Percentiles rank a stretch among this genome's conserved stretches.
phyloP scores from a whole-genome alignment of 1,140 invertebrate species.

The Zaprionus ornatus region DNA sequence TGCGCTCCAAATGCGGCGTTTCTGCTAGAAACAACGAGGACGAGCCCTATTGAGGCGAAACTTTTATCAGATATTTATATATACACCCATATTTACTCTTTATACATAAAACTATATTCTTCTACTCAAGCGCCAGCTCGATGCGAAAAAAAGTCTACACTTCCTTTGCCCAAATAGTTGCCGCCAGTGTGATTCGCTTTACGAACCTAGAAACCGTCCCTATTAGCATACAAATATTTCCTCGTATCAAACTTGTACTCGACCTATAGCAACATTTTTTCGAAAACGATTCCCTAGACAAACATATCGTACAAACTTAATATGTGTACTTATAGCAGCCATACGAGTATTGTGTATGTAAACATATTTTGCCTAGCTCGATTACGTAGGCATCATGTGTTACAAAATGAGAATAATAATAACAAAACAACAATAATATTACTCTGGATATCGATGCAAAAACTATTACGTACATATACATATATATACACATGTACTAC shows the following conservation, averaged over 20 bases:
- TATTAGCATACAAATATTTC: slow-evolving; percentile 60
- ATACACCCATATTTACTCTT: slow-evolving; percentile 11
- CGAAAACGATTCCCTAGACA: slow-evolving; percentile 66
- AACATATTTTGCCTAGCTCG: slow-evolving; percentile 25
- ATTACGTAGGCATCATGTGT: slow-evolving; percentile 35
- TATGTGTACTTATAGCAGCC: slow-evolving; percentile 50
- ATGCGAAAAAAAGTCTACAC: slow-evolving; percentile 39
- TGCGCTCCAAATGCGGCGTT: slow-evolving; percentile 84
- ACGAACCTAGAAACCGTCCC: slow-evolving; percentile 79
- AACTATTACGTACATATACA: slow-evolving; percentile 21
- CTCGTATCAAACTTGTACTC: slow-evolving; percentile 39
- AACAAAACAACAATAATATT: slow-evolving; percentile 18
- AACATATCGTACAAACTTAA: slow-evolving; percentile 80
- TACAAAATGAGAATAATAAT: slow-evolving; percentile 36
- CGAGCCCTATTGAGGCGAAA: slow-evolving; percentile 51
- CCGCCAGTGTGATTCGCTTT: slow-evolving; percentile 68
- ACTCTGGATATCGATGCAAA: neutral
- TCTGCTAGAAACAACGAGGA: slow-evolving; percentile 47
- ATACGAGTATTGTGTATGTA: slow-evolving; percentile 40
- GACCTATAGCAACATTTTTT: slow-evolving; percentile 22
- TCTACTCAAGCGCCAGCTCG: slow-evolving; percentile 54
- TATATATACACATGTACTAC: slow-evolving; percentile 39
- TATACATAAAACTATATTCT: slow-evolving; percentile 55
- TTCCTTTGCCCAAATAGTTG: slow-evolving; percentile 64
- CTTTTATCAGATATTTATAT: slow-evolving; percentile 19